phyloP scores from a whole-genome alignment of 2,113 vertebrate species.

The Hydropotes inermis region DNA sequence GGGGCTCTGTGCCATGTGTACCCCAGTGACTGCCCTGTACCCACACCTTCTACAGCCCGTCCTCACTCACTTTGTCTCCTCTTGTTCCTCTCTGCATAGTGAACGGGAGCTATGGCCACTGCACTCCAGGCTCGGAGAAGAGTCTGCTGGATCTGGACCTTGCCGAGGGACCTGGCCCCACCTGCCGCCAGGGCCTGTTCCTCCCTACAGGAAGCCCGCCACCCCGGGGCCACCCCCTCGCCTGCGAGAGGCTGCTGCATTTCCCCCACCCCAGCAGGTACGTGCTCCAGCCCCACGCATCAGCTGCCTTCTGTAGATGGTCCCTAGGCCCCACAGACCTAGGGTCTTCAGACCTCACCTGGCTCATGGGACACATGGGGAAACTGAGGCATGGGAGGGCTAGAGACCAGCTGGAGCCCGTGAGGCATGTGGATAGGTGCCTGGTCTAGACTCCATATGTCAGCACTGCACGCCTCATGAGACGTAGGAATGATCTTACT shows the following conservation, averaged over 20 bases:
- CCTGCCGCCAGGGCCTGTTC: slow-evolving; percentile 65
- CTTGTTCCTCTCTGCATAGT: slow-evolving; percentile 51
- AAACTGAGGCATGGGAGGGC: slow-evolving; percentile 89
- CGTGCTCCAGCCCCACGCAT: not conserved
- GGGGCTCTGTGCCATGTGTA: not conserved
- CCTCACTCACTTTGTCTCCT: not conserved
- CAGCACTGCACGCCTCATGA: not conserved
- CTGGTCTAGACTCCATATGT: not conserved
- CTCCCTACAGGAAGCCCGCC: slow-evolving; percentile 50
- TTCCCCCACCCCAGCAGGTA: slow-evolving; percentile 69
- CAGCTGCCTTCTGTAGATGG: not conserved
- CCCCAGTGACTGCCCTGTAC: not conserved
- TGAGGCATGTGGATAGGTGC: not conserved
- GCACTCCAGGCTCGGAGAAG: slow-evolving; percentile 54
- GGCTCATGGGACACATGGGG: slow-evolving; percentile 91
- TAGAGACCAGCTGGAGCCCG: slow-evolving; percentile 91
- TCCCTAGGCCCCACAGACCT: not conserved
- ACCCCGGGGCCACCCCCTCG: not conserved
- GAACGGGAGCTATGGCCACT: slow-evolving; percentile 62
- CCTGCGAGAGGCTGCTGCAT: slow-evolving; percentile 67
- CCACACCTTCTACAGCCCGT: accelerated
- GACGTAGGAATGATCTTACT: not conserved
- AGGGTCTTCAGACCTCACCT: not conserved
- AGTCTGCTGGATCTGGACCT: slow-evolving; percentile 70
- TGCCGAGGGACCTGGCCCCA: slow-evolving; percentile 43